phyloP scores from a whole-genome alignment of 1,140 invertebrate species.

The Copidosoma floridanum region DNA sequence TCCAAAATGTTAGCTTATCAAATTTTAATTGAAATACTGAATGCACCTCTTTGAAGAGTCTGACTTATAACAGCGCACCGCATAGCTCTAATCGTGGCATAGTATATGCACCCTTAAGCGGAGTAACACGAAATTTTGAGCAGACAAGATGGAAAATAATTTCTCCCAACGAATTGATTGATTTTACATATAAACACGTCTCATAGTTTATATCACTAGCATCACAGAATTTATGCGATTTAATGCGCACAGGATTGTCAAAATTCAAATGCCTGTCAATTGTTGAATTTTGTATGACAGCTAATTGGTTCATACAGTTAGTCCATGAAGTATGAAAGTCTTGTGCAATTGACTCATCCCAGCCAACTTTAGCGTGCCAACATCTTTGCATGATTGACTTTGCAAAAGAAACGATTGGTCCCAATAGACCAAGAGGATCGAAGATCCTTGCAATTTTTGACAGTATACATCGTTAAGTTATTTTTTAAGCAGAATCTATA shows the following conservation, averaged over 20 bases:
- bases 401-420: slow-evolving; percentile 26
- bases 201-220: slow-evolving; percentile 40
- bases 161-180: no score
- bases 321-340: slow-evolving; percentile 29
- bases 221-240: slow-evolving; percentile 48
- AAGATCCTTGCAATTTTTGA: neutral
- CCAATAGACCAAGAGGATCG: neutral
- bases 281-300: neutral
- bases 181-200: slow-evolving; percentile 40
- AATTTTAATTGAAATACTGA: no score
- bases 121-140: no score
- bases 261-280: slow-evolving; percentile 4
- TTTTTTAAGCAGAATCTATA: slow-evolving; percentile 30
- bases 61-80: no score
- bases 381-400: slow-evolving; percentile 41
- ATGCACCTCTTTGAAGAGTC: no score
- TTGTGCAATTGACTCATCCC: slow-evolving; percentile 35
- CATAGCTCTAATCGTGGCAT: no score
- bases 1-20: no score
- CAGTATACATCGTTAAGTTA: slow-evolving; percentile 20
- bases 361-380: slow-evolving; percentile 30
- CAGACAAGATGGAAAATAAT: no score
- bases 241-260: neutral
- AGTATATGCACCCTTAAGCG: no score
- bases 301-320: slow-evolving; percentile 15